Evolutionary conservation across 2,797 vertebrate genomes (phyloP).

Genomic region (Coregonus ussuriensis): DNA sequence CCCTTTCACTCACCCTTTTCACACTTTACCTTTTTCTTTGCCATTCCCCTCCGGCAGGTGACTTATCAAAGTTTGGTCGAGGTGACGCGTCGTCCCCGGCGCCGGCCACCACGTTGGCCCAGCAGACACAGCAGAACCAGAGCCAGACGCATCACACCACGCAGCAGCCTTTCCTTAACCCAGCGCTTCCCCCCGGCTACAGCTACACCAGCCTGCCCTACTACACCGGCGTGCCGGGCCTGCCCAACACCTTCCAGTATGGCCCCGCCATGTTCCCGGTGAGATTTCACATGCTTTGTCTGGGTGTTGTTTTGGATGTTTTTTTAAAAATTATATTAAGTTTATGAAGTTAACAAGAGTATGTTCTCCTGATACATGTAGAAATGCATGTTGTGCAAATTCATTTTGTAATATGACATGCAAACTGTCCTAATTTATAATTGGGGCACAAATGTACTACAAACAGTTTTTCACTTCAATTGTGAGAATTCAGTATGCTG

Average conservation of each 20-base stretch:
- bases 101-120: conserved; percentile 93
- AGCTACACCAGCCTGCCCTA: conserved; percentile 99
- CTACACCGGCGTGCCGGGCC: conserved; percentile 96
- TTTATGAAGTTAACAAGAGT: no score
- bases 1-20: not conserved
- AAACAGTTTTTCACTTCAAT: no score
- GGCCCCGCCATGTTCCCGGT: conserved; percentile 98
- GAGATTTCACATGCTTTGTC: conserved; percentile 55
- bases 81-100: conserved; percentile 93
- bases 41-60: conserved; percentile 68
- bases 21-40: not conserved
- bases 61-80: conserved; percentile 93
- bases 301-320: not conserved
- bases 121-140: conserved; percentile 96
- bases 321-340: not conserved
- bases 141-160: conserved; percentile 93
- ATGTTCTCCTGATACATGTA: no score
- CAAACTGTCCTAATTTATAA: no score
- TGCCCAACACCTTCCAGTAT: conserved; percentile 98
- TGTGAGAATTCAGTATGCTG: no score
- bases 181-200: conserved; percentile 95
- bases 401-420: no score
- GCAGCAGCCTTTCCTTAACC: conserved; percentile 97
- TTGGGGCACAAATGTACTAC: no score
- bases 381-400: no score